Base-by-base conservation (phyloP, 2,888 invertebrate species). In the Trichogramma dendrolimi region DNA sequence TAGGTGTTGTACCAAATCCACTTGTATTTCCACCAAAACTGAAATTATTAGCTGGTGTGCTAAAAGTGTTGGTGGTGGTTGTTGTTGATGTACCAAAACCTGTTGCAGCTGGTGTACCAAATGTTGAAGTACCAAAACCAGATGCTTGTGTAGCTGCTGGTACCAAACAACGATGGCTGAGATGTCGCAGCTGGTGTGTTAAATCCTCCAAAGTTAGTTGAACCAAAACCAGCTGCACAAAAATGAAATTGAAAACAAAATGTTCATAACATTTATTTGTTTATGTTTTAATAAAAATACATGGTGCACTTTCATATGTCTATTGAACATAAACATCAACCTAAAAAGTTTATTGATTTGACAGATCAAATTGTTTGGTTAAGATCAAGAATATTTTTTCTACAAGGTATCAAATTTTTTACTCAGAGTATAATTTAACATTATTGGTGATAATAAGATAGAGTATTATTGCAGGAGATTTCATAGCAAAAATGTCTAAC, bases 81-180 rank as follows among this genome's bases (percentile, higher is more conserved):
- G 62, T 59, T 48, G 71, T 46, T 1, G 66, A 51, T 1, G 73
- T 80, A 78, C 66, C 82, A 78, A 80, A 75, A 40, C 83, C 80
- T 67, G 84, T 82, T 47, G 82, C 80, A 56, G 82, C 75, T 46
- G 82, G 78, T 8, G 72, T 73, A 39, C 83, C 83, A 70, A 84
- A 84, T 5, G 79, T 79, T 11, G 80, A 59, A 65, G 74, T 59
- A 63, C 85, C 84, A 76, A 86, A 86, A 68, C 68, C 77, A 51
- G 73, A 71, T 63, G 68, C 69, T 62, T 69, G 78, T n/a, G 73
- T 75, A 14, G 75, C 70, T n/a, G 75, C 70, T 10, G 76, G 74
- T 70, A 4, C 83, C 83, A 66, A 84, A 84, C 0, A 76, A 68
- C n/a, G 73, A 71, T 1, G 86, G 75, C 14, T 83, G 81, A 0